These are phyloP conservation scores for Stenopsyche tienmushanensis DNA, from an alignment of 1,140 invertebrate genomes.

Conservation along the genomic window DNA sequence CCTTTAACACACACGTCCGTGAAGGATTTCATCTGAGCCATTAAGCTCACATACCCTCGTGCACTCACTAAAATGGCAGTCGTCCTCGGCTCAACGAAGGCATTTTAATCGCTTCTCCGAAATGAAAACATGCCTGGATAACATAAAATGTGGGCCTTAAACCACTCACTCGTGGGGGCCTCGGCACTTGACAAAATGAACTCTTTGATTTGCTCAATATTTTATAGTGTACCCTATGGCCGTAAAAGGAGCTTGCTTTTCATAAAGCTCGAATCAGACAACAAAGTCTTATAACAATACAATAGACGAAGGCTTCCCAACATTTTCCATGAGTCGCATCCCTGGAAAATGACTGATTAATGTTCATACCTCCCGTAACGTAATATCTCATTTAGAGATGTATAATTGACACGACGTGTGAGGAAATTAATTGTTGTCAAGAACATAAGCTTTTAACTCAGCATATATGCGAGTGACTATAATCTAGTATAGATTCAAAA, in stretches of 20 bases:
- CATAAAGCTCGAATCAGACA: neutral
- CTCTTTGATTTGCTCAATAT: neutral
- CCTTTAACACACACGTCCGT: neutral
- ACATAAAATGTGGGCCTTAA: neutral
- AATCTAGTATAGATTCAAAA: no score
- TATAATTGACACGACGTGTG: no score
- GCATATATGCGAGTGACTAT: no score
- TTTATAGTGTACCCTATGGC: neutral
- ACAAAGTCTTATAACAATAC: neutral
- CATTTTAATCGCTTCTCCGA: neutral
- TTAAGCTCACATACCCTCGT: conserved; percentile 9
- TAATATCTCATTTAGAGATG: no score
- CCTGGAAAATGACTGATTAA: no score
- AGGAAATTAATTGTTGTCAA: no score
- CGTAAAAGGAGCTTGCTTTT: neutral
- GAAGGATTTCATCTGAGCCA: conserved; percentile 5
- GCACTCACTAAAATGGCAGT: neutral
- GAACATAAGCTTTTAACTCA: no score
- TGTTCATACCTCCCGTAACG: no score
- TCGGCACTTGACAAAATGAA: no score
- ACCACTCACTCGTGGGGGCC: no score
- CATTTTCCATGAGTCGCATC: no score
- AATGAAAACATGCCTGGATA: neutral
- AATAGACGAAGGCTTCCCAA: no score
- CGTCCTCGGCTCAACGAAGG: neutral